Percentiles rank a stretch among this genome's conserved stretches.
Evolutionary conservation across 2,113 vertebrate genomes (phyloP).

Genomic region (Sardina pilchardus): DNA sequence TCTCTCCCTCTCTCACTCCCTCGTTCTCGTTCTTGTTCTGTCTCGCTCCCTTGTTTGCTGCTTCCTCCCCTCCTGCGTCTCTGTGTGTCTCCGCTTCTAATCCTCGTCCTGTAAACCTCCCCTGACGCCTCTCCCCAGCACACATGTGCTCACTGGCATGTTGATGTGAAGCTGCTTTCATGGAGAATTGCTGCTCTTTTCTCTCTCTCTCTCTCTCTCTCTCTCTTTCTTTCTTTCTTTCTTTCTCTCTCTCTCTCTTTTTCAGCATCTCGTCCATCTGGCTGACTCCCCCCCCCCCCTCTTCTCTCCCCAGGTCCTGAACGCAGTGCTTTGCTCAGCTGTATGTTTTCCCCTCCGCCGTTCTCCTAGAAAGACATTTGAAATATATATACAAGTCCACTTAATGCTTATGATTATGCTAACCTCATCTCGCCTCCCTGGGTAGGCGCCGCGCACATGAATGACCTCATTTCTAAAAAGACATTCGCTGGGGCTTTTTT

Average conservation of each 20-base stretch:
- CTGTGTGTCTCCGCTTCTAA: constrained; percentile 51
- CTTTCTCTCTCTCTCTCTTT: not conserved
- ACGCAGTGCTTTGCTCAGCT: too few relatives aligned
- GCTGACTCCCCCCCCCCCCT: not conserved
- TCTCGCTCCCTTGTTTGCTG: constrained; percentile 50
- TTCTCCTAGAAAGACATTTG: not conserved
- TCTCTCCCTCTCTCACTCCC: not conserved
- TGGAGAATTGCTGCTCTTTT: not conserved
- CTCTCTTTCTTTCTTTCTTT: not conserved
- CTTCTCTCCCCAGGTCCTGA: not conserved
- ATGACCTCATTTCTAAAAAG: not conserved
- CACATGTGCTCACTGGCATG: not conserved
- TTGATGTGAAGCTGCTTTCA: not conserved
- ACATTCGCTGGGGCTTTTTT: not conserved
- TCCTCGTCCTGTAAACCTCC: not conserved
- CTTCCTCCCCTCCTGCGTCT: not conserved
- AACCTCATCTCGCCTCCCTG: not conserved
- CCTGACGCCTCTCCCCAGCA: not conserved
- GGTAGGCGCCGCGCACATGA: not conserved
- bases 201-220: not conserved
- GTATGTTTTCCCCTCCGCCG: too few relatives aligned
- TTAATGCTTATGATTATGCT: not conserved
- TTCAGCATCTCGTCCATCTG: not conserved
- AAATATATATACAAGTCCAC: not conserved
- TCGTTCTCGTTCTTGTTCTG: too few relatives aligned